Evolutionary conservation across 1,140 invertebrate genomes (phyloP).

Genomic region (Mylabris phalerata): DNA sequence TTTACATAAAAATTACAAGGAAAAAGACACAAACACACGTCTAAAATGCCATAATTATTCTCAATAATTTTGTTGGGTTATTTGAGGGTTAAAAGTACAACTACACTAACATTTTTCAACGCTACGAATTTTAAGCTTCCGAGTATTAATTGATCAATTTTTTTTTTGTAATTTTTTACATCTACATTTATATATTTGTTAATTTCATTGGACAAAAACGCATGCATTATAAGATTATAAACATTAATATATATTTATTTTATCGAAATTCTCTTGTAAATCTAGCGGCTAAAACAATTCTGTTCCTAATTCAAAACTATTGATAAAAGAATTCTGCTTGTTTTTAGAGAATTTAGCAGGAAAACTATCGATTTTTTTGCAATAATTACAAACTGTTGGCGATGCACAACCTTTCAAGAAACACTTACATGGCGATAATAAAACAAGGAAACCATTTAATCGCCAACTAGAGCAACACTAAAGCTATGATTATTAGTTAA

Average conservation of each 20-base stretch:
- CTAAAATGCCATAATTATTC: slow-evolving; percentile 32
- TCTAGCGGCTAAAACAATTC: slow-evolving; percentile 18
- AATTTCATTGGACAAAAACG: neutral
- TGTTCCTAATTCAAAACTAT: slow-evolving; percentile 4
- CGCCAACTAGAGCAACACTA: slow-evolving; percentile 4
- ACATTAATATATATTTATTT: slow-evolving; percentile 28
- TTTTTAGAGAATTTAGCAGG: too few species aligned
- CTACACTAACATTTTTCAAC: slow-evolving; percentile 27
- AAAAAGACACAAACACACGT: slow-evolving; percentile 13
- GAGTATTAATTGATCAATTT: slow-evolving; percentile 23
- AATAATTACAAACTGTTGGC: slow-evolving; percentile 28
- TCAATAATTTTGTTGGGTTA: too few species aligned
- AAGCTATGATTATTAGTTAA: neutral
- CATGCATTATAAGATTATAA: slow-evolving; percentile 28
- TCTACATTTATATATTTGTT: slow-evolving; percentile 25
- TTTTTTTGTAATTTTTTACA: slow-evolving; percentile 22
- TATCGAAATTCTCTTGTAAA: neutral
- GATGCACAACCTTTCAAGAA: slow-evolving; percentile 36
- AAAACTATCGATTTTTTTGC: neutral
- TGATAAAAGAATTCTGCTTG: neutral
- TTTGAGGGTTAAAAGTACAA: slow-evolving; percentile 16
- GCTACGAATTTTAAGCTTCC: slow-evolving; percentile 12
- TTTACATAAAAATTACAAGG: slow-evolving; percentile 15
- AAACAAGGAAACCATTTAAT: slow-evolving; percentile 30
- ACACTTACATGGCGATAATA: slow-evolving; percentile 29